phyloP scores from a whole-genome alignment of 2,888 invertebrate species.

The Trimorus sp. region DNA sequence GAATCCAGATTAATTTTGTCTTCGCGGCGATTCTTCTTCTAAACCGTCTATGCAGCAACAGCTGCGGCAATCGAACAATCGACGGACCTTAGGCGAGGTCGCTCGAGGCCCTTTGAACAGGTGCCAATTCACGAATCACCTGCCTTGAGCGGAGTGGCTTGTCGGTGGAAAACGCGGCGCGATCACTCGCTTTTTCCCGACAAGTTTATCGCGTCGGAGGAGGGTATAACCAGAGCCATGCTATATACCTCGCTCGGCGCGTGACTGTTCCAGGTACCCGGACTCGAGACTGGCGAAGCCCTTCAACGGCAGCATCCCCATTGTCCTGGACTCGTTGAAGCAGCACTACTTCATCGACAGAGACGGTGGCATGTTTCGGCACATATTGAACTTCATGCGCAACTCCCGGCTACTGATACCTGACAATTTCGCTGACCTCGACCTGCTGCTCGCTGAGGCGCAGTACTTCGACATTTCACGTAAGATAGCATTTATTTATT shows the following conservation, averaged over 20 bases:
- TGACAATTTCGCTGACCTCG: constrained; percentile 92
- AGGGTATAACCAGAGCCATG: constrained; percentile 23
- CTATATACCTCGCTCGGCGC: not conserved
- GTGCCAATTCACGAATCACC: constrained; percentile 70
- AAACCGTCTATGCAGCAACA: constrained; percentile 66
- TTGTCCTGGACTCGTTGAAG: constrained; percentile 96
- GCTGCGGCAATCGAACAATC: constrained; percentile 63
- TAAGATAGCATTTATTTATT: constrained; percentile 77
- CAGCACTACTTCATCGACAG: constrained; percentile 99
- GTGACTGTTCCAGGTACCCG: constrained; percentile 90
- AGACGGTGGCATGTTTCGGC: constrained; percentile 98
- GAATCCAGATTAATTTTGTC: too few species aligned
- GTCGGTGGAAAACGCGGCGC: constrained; percentile 51
- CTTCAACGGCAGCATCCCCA: constrained; percentile 97
- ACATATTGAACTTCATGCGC: constrained; percentile 98
- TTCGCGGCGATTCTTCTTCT: constrained; percentile 22
- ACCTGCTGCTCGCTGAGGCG: constrained; percentile 94
- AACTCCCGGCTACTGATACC: constrained; percentile 94
- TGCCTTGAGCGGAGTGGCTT: constrained; percentile 52
- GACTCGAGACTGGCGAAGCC: constrained; percentile 95
- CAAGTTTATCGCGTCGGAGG: constrained; percentile 31
- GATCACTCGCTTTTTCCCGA: constrained; percentile 27
- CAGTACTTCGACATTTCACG: constrained; percentile 94
- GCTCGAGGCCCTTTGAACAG: constrained; percentile 68
- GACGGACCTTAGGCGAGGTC: constrained; percentile 54